phyloP scores from a whole-genome alignment of 1,140 invertebrate genomes.

The Helicoverpa armigera region DNA sequence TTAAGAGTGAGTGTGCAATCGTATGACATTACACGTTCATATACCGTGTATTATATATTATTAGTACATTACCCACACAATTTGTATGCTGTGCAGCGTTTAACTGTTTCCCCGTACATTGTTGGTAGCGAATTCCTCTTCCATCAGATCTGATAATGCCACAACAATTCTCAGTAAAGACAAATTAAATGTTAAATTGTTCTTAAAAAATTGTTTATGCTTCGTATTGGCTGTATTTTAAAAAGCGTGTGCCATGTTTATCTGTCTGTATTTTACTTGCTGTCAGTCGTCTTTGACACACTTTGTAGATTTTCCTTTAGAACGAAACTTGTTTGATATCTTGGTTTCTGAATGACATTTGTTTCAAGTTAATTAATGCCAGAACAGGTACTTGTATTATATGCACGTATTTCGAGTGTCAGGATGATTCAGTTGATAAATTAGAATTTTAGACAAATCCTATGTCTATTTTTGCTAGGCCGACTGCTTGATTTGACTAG shows the following conservation, averaged over 20 bases:
- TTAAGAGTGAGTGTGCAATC: not conserved
- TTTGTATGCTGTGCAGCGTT: not conserved
- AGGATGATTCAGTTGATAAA: no score
- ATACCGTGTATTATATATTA: not conserved
- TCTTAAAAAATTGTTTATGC: no score
- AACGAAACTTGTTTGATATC: not conserved
- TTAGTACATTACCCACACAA: not conserved
- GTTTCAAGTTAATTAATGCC: not conserved
- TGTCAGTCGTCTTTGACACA: conserved; percentile 8
- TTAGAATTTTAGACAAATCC: no score
- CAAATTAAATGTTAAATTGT: no score
- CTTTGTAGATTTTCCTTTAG: not conserved
- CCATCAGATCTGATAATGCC: not conserved
- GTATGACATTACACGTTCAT: not conserved
- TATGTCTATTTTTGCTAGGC: no score
- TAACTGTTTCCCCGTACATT: not conserved
- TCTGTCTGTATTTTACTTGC: no score
- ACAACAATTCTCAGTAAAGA: not conserved
- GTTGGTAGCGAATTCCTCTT: not conserved
- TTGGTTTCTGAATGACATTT: not conserved
- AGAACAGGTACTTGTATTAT: not conserved
- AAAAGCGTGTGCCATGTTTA: no score
- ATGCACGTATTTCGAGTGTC: no score
- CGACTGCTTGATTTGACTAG: no score
- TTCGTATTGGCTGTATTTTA: no score